phyloP scores from a whole-genome alignment of 2,888 invertebrate species.

The Arge pagana region DNA sequence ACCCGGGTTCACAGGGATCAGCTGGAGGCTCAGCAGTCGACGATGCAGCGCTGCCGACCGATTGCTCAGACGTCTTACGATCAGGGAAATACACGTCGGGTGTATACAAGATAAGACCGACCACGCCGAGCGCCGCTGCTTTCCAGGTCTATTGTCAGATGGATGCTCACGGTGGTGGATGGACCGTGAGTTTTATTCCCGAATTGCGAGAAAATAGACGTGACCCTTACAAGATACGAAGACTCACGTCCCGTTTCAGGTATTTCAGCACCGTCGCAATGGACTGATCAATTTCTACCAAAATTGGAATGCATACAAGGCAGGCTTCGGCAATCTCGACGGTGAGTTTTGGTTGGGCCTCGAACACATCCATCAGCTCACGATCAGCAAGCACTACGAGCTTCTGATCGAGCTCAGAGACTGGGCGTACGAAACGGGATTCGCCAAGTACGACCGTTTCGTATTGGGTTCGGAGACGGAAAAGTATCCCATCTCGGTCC shows the following conservation, averaged over 20 bases:
- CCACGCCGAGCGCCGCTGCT: conserved; percentile 63
- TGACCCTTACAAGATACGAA: background rate
- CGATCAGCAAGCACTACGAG: conserved; percentile 60
- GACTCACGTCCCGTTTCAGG: conserved; percentile 42
- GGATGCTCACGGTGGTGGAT: conserved; percentile 62
- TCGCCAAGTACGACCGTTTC: conserved; percentile 68
- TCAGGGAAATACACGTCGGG: conserved; percentile 64
- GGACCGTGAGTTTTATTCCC: conserved; percentile 52
- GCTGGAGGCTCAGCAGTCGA: too few relatives aligned
- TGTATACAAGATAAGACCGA: conserved; percentile 68
- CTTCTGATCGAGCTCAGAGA: conserved; percentile 69
- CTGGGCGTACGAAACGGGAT: conserved; percentile 62
- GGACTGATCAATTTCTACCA: conserved; percentile 71
- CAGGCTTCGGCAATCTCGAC: conserved; percentile 73
- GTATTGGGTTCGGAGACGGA: conserved; percentile 70
- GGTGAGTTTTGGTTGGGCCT: conserved; percentile 75
- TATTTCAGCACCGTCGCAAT: conserved; percentile 68
- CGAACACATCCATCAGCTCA: conserved; percentile 67
- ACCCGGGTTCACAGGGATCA: too few relatives aligned
- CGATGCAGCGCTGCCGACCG: conserved; percentile 58
- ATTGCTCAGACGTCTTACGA: conserved; percentile 64
- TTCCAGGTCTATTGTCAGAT: conserved; percentile 68
- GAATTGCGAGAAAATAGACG: background rate
- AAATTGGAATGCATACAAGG: conserved; percentile 69
- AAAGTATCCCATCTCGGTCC: conserved; percentile 67